phyloP scores from a whole-genome alignment of 2,797 vertebrate genomes.

The Cossypha polioptera region DNA sequence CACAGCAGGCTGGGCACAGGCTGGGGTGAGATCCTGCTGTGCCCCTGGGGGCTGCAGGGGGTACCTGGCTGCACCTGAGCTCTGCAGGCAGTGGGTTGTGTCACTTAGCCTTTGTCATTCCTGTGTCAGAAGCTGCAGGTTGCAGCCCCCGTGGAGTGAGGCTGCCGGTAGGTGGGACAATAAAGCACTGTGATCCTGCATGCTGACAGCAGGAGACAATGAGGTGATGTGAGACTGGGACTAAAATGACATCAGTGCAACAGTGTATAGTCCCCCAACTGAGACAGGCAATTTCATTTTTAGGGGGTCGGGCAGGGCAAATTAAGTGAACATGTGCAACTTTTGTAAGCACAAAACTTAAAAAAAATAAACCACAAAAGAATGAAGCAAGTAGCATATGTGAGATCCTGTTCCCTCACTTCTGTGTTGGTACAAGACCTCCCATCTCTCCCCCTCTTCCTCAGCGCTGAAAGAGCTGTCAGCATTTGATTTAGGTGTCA shows the following conservation, averaged over 20 bases:
- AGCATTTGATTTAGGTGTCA: constrained; percentile 14
- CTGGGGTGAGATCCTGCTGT: neutral
- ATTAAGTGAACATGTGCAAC: neutral
- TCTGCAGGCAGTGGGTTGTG: neutral
- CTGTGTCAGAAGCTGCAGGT: neutral
- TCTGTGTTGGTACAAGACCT: neutral
- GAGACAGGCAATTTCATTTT: neutral
- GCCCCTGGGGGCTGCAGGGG: neutral
- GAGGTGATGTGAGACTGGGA: neutral
- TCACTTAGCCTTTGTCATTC: neutral
- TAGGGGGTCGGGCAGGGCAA: neutral
- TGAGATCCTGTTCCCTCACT: neutral
- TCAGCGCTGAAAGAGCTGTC: neutral
- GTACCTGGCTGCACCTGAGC: neutral
- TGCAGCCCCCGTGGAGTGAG: neutral
- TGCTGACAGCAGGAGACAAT: neutral
- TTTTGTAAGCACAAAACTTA: neutral
- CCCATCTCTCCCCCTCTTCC: neutral
- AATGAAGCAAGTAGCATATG: neutral
- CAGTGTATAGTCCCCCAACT: neutral
- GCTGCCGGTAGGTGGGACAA: neutral
- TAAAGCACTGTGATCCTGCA: neutral
- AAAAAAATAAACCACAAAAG: neutral
- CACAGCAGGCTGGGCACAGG: neutral
- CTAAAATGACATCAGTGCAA: neutral